Evolutionary conservation across 2,113 vertebrate species (phyloP), one percentile per base, ranked within the genome.

Genomic region (Nycticorax nycticorax): DNA sequence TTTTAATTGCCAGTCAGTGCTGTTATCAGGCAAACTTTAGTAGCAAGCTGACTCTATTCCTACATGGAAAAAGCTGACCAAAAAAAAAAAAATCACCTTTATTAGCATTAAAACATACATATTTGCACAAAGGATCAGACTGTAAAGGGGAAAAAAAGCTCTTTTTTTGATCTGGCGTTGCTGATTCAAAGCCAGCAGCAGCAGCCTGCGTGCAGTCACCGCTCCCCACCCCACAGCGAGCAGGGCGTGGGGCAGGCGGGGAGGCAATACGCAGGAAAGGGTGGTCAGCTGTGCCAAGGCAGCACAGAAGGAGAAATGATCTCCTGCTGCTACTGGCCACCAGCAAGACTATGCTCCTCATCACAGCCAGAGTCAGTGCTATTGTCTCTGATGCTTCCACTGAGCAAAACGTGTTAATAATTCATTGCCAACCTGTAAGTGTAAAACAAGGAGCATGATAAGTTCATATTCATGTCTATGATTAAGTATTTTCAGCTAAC

Each of bases 401-500:
- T 24, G 18, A 96, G 76, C 26, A 69, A 63, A 12, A 69, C 6
- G 4, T 15, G 59, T 82, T 85, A 83, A 69, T 75, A 92, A 93
- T 55, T 85, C 47, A 88, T 85, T 82, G 20, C 20, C 71, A 93
- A 88, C 37, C 33, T 64, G n/a, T 28, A 86, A 69, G 41, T 27
- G 23, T n/a, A 84, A 95, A 84, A 76, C 47, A 88, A 80, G 15
- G 35, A 86, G 59, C 26, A 56, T 8, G 52, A 2, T 72, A 84
- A 83, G 92, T 88, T 90, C 72, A 47, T 33, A 75, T 39, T 69
- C 48, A 26, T 56, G 64, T 79, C 48, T 67, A 10, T n/a, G 86
- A 80, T 95, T 89, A 93, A 96, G 55, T 94, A 92, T 88, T 91
- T 97, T 66, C 62, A 80, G 57, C 83, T 83, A 93, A 74, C 78